Evolutionary conservation across 2,797 vertebrate genomes (phyloP).

Genomic region (Megalops cyprinoides): DNA sequence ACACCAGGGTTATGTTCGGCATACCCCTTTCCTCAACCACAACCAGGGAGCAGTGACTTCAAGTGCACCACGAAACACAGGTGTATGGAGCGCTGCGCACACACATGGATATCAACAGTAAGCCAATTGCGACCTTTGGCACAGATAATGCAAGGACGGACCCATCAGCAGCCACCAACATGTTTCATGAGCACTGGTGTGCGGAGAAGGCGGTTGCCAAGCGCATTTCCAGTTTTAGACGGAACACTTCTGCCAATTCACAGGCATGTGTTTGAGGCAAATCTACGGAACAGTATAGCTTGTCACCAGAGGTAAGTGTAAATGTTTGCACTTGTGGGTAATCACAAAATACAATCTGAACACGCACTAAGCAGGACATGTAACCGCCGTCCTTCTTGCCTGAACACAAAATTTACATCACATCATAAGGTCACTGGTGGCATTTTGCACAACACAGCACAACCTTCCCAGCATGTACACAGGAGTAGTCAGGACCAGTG

Average conservation of each 20-base stretch:
- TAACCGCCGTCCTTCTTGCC: neutral
- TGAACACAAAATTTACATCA: neutral
- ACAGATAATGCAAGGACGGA: constrained; percentile 48
- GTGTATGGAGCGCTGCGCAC: constrained; percentile 6
- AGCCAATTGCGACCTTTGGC: constrained; percentile 57
- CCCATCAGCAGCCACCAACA: constrained; percentile 26
- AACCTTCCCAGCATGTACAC: neutral
- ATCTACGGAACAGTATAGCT: constrained; percentile 73
- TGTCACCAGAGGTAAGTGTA: constrained; percentile 70
- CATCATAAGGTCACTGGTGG: neutral
- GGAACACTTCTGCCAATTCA: constrained; percentile 63
- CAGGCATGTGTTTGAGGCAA: constrained; percentile 70
- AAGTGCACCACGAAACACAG: neutral
- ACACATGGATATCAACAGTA: constrained; percentile 28
- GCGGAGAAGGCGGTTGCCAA: constrained; percentile 55
- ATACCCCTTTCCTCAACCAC: constrained; percentile 15
- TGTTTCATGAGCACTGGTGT: constrained; percentile 54
- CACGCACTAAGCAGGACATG: neutral
- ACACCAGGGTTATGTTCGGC: constrained; percentile 21
- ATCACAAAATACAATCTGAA: neutral
- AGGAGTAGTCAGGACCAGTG: neutral
- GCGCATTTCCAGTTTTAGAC: constrained; percentile 73
- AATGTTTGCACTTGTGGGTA: neutral
- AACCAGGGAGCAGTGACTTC: constrained; percentile 21
- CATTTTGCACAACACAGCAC: neutral